Percentiles rank a stretch among this genome's conserved stretches.
phyloP scores from a whole-genome alignment of 2,797 vertebrate species.

The Galagoides demidoff region DNA sequence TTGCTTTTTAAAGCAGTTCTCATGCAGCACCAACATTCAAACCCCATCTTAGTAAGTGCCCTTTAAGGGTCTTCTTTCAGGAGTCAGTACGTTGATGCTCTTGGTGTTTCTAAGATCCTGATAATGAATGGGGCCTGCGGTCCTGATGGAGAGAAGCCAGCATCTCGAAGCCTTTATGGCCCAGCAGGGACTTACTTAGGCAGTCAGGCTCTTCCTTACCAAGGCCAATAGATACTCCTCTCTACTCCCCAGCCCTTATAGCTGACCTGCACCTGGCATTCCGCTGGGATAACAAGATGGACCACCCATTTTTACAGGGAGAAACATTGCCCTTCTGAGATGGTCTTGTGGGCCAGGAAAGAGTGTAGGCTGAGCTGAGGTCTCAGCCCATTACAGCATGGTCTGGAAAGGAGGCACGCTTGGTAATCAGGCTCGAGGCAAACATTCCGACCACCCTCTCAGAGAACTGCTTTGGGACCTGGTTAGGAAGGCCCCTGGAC shows the following conservation, averaged over 20 bases:
- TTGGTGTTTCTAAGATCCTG: neutral
- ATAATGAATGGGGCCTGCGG: neutral
- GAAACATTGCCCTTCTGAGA: slow-evolving; percentile 65
- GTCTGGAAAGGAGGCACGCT: slow-evolving; percentile 46
- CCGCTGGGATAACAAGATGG: slow-evolving; percentile 49
- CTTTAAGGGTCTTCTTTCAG: neutral
- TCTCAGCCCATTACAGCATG: slow-evolving; percentile 8
- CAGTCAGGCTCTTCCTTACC: neutral
- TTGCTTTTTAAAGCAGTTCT: neutral
- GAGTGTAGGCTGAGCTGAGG: slow-evolving; percentile 35
- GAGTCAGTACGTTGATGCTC: neutral
- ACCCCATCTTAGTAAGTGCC: neutral
- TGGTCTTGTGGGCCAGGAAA: neutral
- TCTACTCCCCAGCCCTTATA: neutral
- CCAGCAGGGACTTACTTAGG: neutral
- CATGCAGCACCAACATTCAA: neutral
- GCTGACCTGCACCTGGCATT: slow-evolving; percentile 11
- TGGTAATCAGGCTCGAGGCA: slow-evolving; percentile 10
- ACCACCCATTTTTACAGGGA: slow-evolving; percentile 66
- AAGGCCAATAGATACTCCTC: neutral
- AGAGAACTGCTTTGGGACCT: neutral
- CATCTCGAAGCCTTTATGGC: neutral
- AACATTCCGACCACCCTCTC: neutral
- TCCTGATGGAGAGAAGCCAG: neutral
- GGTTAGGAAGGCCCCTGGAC: neutral